Percentiles rank a stretch among this genome's conserved stretches.
phyloP scores from a whole-genome alignment of 2,888 invertebrate genomes.

The Rhopalosiphum nymphaeae region DNA sequence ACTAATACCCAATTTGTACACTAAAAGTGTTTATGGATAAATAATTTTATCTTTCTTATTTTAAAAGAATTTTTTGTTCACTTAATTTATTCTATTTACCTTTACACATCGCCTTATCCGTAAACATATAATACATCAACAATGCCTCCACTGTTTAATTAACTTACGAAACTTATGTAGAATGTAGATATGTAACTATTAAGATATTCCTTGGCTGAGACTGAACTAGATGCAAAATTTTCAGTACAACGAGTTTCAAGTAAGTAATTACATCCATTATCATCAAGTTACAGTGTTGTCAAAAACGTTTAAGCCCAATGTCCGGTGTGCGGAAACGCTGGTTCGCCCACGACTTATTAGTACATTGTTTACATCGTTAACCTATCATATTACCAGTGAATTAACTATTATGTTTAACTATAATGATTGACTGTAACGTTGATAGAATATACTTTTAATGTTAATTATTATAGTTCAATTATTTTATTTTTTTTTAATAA shows the following conservation, averaged over 20 bases:
- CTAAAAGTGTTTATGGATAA: neutral
- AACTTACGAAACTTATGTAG: slow-evolving; percentile 5
- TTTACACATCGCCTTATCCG: neutral
- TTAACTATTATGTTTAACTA: neutral
- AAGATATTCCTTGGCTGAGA: neutral
- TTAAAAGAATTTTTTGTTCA: neutral
- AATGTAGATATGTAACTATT: slow-evolving; percentile 10
- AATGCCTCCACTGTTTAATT: neutral
- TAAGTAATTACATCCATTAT: slow-evolving; percentile 60
- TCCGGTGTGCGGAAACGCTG: slow-evolving; percentile 52
- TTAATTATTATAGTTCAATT: neutral
- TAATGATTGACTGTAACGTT: neutral
- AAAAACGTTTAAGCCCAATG: slow-evolving; percentile 45
- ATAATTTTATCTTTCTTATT: neutral
- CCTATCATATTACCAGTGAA: slow-evolving; percentile 31
- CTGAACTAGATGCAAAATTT: neutral
- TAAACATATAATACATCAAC: neutral
- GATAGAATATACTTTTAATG: neutral
- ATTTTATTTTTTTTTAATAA: neutral
- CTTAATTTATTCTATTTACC: neutral
- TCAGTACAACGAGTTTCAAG: neutral
- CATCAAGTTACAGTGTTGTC: slow-evolving; percentile 54
- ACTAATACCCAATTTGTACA: neutral
- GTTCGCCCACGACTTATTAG: slow-evolving; percentile 3
- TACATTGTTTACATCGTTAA: slow-evolving; percentile 15